A percentile compares a stretch with the other conserved stretches of the same genome.
Evolutionary conservation across 2,888 invertebrate genomes (phyloP).

Genomic region (Megastigmus dorsalis): DNA sequence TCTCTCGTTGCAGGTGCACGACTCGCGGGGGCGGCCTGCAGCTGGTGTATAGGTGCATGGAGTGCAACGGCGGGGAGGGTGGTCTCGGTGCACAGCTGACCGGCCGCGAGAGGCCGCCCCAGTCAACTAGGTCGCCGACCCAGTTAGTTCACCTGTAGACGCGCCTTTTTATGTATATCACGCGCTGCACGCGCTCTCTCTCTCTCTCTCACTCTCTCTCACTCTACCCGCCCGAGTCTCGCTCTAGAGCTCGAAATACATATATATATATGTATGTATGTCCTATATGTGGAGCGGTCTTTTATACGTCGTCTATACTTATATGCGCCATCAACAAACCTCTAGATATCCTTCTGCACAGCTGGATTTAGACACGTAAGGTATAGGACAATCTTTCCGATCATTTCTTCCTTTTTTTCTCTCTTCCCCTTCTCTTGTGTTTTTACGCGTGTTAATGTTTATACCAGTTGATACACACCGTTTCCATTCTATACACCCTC

Average conservation of each 20-base stretch:
- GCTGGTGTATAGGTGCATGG: background rate
- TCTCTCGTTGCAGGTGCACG: background rate
- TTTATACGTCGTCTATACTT: background rate
- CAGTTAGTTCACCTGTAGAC: conserved; percentile 68
- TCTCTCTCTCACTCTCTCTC: background rate
- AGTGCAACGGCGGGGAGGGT: background rate
- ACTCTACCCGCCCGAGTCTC: no score
- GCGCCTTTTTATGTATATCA: conserved; percentile 30
- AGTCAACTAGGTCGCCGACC: conserved; percentile 67
- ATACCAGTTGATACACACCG: no score
- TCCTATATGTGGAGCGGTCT: background rate
- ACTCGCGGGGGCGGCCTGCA: background rate
- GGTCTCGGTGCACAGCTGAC: conserved; percentile 48
- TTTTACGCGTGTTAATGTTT: no score
- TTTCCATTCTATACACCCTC: no score
- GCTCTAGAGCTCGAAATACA: no score
- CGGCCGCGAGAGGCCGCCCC: conserved; percentile 39
- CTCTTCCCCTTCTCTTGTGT: background rate
- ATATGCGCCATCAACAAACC: background rate
- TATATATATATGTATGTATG: background rate
- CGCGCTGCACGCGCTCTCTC: background rate
- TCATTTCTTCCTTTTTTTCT: background rate
- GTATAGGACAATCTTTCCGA: background rate
- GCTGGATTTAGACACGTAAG: background rate
- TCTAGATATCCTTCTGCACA: no score